Percentiles rank a stretch among this genome's conserved stretches.
Evolutionary conservation across 2,113 vertebrate genomes (phyloP).

Genomic region (Epinephelus fuscoguttatus): DNA sequence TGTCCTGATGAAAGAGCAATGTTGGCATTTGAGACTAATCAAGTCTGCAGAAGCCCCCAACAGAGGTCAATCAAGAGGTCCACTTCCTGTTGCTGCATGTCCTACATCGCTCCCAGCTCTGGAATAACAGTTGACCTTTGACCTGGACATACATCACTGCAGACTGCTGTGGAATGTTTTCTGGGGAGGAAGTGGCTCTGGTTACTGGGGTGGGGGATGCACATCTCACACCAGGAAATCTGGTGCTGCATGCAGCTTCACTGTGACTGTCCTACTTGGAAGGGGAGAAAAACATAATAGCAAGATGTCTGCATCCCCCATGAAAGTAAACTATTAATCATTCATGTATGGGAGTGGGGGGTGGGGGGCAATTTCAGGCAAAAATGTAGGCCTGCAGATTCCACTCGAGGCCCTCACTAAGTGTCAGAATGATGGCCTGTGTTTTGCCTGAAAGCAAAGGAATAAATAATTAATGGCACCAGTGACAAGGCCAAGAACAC

Average conservation of each 20-base stretch:
- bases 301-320: constrained; percentile 50
- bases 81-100: constrained; percentile 62
- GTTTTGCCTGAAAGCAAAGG: constrained; percentile 74
- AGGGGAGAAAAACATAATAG: constrained; percentile 33
- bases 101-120: constrained; percentile 51
- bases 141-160: constrained; percentile 77
- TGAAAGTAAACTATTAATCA: constrained; percentile 73
- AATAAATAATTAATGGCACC: constrained; percentile 79
- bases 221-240: constrained; percentile 65
- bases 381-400: constrained; percentile 40
- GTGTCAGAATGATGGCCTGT: constrained; percentile 40
- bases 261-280: constrained; percentile 35
- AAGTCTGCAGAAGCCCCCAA: constrained; percentile 20
- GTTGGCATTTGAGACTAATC: constrained; percentile 54
- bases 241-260: constrained; percentile 50
- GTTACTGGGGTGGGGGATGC: constrained; percentile 52
- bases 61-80: constrained; percentile 41
- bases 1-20: constrained; percentile 1
- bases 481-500: constrained; percentile 46
- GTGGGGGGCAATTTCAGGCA: constrained; percentile 29
- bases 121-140: constrained; percentile 78
- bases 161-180: constrained; percentile 78
- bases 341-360: constrained; percentile 49
- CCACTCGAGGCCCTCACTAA: constrained; percentile 36
- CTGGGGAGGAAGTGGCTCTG: constrained; percentile 67